phyloP scores from a whole-genome alignment of 2,113 vertebrate genomes.

The Hydrolagus affinis region DNA sequence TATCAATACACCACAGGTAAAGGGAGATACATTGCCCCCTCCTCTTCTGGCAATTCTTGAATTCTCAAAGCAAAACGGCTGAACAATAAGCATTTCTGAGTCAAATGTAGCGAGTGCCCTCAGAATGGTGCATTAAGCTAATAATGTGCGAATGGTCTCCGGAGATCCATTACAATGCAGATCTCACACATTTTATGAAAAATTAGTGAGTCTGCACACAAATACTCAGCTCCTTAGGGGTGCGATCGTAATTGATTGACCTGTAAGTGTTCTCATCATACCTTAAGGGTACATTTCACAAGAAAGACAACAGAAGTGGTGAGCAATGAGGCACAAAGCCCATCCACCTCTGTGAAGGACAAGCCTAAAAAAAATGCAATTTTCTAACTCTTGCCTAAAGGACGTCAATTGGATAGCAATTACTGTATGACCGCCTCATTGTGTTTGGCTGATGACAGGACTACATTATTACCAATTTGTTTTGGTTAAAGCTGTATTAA shows the following conservation, averaged over 20 bases:
- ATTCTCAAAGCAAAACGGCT: background rate
- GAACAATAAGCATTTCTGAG: background rate
- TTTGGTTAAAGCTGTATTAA: background rate
- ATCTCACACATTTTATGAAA: conserved; percentile 40
- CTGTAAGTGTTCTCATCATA: conserved; percentile 25
- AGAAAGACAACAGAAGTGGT: background rate
- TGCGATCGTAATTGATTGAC: conserved; percentile 37
- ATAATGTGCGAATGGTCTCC: conserved; percentile 49
- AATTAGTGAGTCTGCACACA: conserved; percentile 39
- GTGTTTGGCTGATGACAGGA: background rate
- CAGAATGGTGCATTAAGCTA: conserved; percentile 51
- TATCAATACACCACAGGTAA: background rate
- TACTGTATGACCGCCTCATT: background rate
- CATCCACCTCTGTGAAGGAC: background rate
- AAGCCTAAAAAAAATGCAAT: background rate
- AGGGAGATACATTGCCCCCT: background rate
- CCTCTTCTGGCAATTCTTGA: background rate
- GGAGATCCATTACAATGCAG: conserved; percentile 54
- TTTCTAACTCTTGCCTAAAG: background rate
- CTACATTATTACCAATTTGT: background rate
- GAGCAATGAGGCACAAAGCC: background rate
- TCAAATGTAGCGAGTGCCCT: conserved; percentile 38
- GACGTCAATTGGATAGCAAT: background rate
- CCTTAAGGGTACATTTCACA: background rate
- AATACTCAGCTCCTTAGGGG: conserved; percentile 33